Evolutionary conservation across 2,888 invertebrate species (phyloP).

Genomic region (Meteorus cinctellus): DNA sequence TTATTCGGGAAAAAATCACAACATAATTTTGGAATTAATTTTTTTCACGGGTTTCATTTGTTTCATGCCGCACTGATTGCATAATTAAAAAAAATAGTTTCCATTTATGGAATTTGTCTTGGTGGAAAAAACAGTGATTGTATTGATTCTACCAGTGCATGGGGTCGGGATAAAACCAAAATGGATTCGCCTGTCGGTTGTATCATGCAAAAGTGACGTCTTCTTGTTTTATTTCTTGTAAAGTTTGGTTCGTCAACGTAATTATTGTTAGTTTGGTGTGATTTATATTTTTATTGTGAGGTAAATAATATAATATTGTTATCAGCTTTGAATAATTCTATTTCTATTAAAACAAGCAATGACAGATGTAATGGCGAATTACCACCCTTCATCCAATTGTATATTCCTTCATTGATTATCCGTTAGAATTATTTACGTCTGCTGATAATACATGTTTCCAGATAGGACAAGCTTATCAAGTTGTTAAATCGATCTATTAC

Average conservation of each 20-base stretch:
- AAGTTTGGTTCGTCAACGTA: neutral
- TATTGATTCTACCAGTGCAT: conserved; percentile 39
- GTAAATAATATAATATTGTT: conserved; percentile 6
- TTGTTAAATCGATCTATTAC: conserved; percentile 18
- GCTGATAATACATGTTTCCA: neutral
- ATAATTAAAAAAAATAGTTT: neutral
- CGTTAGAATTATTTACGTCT: conserved; percentile 21
- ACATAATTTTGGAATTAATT: too few species aligned
- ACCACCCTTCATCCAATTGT: neutral
- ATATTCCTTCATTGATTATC: conserved; percentile 9
- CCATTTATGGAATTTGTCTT: neutral
- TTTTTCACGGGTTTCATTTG: too few species aligned
- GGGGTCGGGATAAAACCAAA: conserved; percentile 50
- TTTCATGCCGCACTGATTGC: too few species aligned
- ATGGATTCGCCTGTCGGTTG: conserved; percentile 52
- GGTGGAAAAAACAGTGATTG: conserved; percentile 9
- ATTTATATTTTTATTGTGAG: conserved; percentile 1
- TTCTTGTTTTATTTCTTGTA: conserved; percentile 14
- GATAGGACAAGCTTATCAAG: neutral
- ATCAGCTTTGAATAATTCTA: neutral
- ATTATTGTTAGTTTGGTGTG: neutral
- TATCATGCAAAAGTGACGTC: conserved; percentile 43
- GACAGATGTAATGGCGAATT: neutral
- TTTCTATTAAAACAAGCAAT: neutral
- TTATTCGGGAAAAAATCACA: neutral